Base-by-base conservation (phyloP, 37 sponge, comb jelly and placozoan species). In the Cliona cf. orientalis region DNA sequence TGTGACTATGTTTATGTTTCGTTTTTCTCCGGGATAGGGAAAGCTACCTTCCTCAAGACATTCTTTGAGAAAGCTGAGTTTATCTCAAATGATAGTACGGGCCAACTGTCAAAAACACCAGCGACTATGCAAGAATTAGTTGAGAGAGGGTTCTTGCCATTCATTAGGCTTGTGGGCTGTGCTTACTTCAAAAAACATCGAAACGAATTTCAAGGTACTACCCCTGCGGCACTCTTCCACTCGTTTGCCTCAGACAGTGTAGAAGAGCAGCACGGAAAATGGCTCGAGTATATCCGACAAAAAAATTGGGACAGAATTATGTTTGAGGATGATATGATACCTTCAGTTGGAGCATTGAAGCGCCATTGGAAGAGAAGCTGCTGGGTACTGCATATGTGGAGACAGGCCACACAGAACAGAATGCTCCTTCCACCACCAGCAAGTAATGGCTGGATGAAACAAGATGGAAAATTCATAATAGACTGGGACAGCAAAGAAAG, bases 241-340 rank as follows among this genome's bases (percentile, higher is more conserved):
- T 49, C 53, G 14, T 49, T 49, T 49, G 14, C 53, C 14, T 19
- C 14, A 19, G 53, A 49, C 14, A 14, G 11, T 25, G 6, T 22
- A 26, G 6, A n/a, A n/a, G n/a, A 79, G 29, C 68, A 79, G 34
- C 80, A 79, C 36, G 9, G 31, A n/a, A 7, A n/a, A 7, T 79
- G 80, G 80, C 66, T 79, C 12, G 33, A 65, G 22, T 25, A 64
- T 35, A 64, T 79, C 21, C 66, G 80, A 38, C 53, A 79, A 31
- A 79, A 4, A 42, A 42, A 66, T 26, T 79, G 68, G 68, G 5
- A 79, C 29, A 61, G 80, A n/a, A 38, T 44, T 42, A 44, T 9
- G 31, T 66, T 66, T 66, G 80, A 79, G 38, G 33, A 79, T 79
- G 80, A 79, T 17, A 66, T 66, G 66, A 26, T 65, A 46, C 80